These are phyloP conservation scores for Sternotherus odoratus DNA, from an alignment of 2,797 vertebrate species.

Conservation along the genomic window DNA sequence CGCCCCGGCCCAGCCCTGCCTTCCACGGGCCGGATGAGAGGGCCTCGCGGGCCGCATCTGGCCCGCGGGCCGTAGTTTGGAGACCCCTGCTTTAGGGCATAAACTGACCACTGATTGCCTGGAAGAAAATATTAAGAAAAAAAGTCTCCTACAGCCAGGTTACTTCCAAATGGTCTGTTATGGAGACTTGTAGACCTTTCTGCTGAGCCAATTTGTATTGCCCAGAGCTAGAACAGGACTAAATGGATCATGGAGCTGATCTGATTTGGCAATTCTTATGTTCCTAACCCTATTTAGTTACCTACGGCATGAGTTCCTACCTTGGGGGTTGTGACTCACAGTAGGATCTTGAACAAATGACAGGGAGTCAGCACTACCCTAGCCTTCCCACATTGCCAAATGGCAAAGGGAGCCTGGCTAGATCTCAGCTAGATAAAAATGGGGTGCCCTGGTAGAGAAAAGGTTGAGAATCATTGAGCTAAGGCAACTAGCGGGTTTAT, in stretches of 20 bases:
- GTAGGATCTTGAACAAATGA: neutral
- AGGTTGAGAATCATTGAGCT: neutral
- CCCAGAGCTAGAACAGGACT: neutral
- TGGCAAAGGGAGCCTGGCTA: neutral
- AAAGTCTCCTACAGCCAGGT: neutral
- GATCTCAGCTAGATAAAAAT: neutral
- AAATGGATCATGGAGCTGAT: neutral
- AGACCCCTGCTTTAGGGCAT: constrained; percentile 40
- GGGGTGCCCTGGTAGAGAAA: neutral
- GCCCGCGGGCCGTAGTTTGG: too few relatives aligned
- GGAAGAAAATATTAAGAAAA: constrained; percentile 16
- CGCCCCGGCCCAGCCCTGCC: too few relatives aligned
- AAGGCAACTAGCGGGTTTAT: neutral
- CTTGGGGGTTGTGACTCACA: neutral
- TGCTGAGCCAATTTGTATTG: neutral
- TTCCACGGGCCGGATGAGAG: too few relatives aligned
- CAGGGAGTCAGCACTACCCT: neutral
- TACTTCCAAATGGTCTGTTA: neutral
- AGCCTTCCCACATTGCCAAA: neutral
- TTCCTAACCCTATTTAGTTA: neutral
- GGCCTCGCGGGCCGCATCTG: too few relatives aligned
- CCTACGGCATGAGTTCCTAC: neutral
- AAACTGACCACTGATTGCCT: constrained; percentile 30
- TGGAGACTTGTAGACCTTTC: neutral
- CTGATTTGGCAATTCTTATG: neutral